Evolutionary conservation across 2,113 vertebrate species (phyloP), one percentile per base, ranked within the genome.

Genomic region (Chloropsis hardwickii): DNA sequence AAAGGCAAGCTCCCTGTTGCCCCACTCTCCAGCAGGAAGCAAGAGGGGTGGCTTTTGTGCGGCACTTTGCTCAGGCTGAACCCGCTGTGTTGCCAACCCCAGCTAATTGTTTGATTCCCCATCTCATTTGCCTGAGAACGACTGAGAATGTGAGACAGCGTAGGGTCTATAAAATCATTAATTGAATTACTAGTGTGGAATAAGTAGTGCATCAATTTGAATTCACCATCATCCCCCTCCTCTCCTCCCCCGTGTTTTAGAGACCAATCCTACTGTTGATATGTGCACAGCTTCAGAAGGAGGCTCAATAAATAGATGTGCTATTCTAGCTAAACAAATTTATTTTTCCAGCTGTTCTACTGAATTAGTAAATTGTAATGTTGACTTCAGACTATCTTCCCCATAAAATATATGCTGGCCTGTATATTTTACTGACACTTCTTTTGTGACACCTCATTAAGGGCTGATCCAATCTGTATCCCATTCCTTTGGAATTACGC

Each of bases 131-230:
- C 94, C 72, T 93, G 94, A 92, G 94, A 97, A 97, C 5, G 19
- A 95, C 92, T 35, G 72, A 80, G 91, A 90, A 90, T 73, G 86
- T 20, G 69, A 94, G 88, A 90, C 90, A 73, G 90, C 19, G 1
- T 73, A 94, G 94, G 92, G 95, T 90, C 96, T 97, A 97, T 97
- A 97, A 97, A 97, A 97, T 96, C 95, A 97, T 97, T 97, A 97
- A 97, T 96, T 96, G 97, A 97, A 97, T 97, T 97, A 97, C 97
- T 96, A 97, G 95, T 80, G 94, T 96, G 88, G 95, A 97, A 97
- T 97, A 97, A 97, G 97, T 96, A 94, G 96, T 10, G 19, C 93
- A 95, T 95, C 96, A 95, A 97, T 97, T 95, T 97, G 90, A 97
- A 97, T 97, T 97, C 95, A 90, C 83, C 83, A 95, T 91, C 94